A percentile compares a stretch with the other conserved stretches of the same genome.
Conservation (phyloP, 2,797 vertebrate species). For the Lutjanus argentimaculatus region DNA sequence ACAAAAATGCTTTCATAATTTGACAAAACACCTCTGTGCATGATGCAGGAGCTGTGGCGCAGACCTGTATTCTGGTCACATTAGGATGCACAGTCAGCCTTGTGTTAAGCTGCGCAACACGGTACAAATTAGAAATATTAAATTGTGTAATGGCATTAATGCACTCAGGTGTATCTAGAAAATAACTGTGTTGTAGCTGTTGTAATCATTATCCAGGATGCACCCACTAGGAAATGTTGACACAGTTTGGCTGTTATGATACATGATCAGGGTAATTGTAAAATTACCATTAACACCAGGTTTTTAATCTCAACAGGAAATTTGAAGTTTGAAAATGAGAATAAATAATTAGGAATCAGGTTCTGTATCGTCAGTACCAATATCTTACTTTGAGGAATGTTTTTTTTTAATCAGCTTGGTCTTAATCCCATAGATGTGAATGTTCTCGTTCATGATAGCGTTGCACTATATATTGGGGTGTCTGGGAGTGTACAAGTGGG, state of each 20-base stretch:
- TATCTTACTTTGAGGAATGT: too few species aligned
- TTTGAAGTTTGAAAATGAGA: not conserved
- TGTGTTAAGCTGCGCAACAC: conserved; percentile 39
- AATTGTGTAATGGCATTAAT: conserved; percentile 52
- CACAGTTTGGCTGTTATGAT: conserved; percentile 4
- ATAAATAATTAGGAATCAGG: not conserved
- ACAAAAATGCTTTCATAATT: conserved; percentile 15
- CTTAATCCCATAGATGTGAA: too few species aligned
- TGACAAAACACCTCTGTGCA: not conserved
- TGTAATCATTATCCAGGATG: conserved; percentile 41
- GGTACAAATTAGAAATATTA: conserved; percentile 58
- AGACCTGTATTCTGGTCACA: conserved; percentile 7
- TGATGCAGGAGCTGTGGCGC: not conserved
- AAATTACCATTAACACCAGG: not conserved
- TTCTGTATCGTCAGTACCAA: too few species aligned
- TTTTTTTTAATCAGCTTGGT: too few species aligned
- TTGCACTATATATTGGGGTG: too few species aligned
- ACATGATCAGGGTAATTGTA: conserved; percentile 12
- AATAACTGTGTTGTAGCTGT: conserved; percentile 33
- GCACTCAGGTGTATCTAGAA: conserved; percentile 33
- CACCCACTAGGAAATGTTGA: conserved; percentile 7
- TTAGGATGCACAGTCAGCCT: conserved; percentile 42
- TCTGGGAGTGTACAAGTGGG: too few species aligned
- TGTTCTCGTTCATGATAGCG: too few species aligned
- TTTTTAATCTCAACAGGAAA: conserved; percentile 2